Base-by-base conservation (phyloP, 2,888 invertebrate genomes). In the Dichetophora obliterata region DNA sequence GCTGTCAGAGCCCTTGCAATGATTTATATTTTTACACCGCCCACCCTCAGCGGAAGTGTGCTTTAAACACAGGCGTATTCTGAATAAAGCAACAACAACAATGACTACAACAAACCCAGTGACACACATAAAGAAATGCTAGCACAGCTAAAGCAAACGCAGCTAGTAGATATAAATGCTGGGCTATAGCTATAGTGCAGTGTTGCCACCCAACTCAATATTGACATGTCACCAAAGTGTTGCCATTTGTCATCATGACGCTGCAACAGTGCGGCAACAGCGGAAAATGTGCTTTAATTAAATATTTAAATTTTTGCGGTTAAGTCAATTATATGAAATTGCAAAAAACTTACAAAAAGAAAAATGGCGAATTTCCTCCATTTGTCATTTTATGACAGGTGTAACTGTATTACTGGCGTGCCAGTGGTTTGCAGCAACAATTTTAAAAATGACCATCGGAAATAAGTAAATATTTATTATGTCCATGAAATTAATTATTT, bases 271-370 rank as follows among this genome's bases (percentile, higher is more conserved):
- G 69, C 14, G 16, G 69, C 27, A 19, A n/a, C n/a, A 24, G 27
- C 52, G 69, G 69, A 69, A 69, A 69, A 54, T 22, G 19, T 66
- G 52, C 50, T 69, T 52, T 31, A 69, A 69, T 69, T 69, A 69
- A 69, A 69, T 52, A 69, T 69, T 69, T 16, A 69, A 69, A 69
- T 69, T 69, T 69, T 52, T 69, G 50, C 27, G 52, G 69, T 52
- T 52, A 69, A 69, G 31, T 52, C 27, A 69, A 69, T 66, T 66
- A 66, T 43, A 66, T 22, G 22, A 19, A 66, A 66, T 66, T 66
- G 37, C 22, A 66, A 37, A 37, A 37, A 37, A 37, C 3, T 66
- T 2, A 11, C n/a, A 27, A 22, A 24, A 34, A 31, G 37, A 34
- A 65, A 34, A 34, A 16, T 34, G 16, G 34, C 16, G 65, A 5